Evolutionary conservation across 2,888 invertebrate species (phyloP).

Genomic region (Caradrina clavipalpis): DNA sequence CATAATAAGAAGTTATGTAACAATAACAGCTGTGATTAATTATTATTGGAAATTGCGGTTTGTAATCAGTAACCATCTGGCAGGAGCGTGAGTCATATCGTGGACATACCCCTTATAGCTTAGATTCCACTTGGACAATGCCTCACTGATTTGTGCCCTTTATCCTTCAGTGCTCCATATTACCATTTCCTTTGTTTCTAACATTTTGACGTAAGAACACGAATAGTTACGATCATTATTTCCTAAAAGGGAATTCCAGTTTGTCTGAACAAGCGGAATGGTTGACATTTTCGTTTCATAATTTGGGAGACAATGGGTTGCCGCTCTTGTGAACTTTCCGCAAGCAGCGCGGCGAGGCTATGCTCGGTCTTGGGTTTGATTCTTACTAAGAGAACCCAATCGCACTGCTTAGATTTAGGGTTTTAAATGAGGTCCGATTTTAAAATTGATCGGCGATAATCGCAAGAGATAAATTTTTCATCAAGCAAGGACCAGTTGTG

Average conservation of each 20-base stretch:
- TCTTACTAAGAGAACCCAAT: neutral
- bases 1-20: constrained; percentile 66
- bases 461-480: too few species aligned
- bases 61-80: constrained; percentile 75
- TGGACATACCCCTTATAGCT: constrained; percentile 53
- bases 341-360: neutral
- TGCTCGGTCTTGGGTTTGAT: constrained; percentile 2
- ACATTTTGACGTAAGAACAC: constrained; percentile 18
- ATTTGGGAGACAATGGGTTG: constrained; percentile 23
- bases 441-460: neutral
- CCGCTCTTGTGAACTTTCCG: constrained; percentile 22
- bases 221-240: constrained; percentile 36
- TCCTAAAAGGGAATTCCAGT: constrained; percentile 11
- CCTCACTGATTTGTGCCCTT: constrained; percentile 34
- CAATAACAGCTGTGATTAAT: constrained; percentile 76
- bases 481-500: neutral
- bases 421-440: neutral
- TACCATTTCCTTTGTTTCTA: constrained; percentile 43
- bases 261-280: neutral
- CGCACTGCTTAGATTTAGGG: neutral
- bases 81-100: constrained; percentile 69
- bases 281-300: constrained; percentile 30
- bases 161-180: constrained; percentile 35
- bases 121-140: constrained; percentile 44
- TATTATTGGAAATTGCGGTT: constrained; percentile 76